Conservation (phyloP, 2,113 vertebrate species). For the Sphaerodactylus townsendi region DNA sequence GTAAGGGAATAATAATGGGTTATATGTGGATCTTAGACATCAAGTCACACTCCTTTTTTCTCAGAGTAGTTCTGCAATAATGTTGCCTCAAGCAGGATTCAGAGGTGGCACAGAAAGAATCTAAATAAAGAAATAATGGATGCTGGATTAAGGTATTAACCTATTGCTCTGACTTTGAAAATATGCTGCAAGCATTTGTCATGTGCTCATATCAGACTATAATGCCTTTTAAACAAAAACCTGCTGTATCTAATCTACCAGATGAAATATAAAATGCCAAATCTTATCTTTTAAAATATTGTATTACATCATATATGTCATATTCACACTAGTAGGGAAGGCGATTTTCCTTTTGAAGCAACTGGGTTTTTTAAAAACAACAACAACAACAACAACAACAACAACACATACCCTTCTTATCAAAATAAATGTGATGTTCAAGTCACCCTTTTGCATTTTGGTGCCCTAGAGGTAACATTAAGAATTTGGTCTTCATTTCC, state of each 20-base stretch:
- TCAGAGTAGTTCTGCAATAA: background rate
- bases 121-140: too few species aligned
- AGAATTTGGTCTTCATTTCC: background rate
- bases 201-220: too few species aligned
- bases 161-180: background rate
- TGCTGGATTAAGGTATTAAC: background rate
- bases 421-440: background rate
- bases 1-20: background rate
- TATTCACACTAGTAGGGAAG: background rate
- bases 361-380: background rate
- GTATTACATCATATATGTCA: background rate
- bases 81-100: too few species aligned
- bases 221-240: too few species aligned
- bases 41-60: background rate
- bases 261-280: background rate
- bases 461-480: background rate
- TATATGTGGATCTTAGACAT: background rate
- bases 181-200: too few species aligned
- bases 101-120: too few species aligned
- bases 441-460: background rate
- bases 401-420: background rate
- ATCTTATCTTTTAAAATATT: background rate
- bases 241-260: too few species aligned
- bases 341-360: background rate
- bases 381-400: too few species aligned